Evolutionary conservation across 2,113 vertebrate species (phyloP).

Genomic region (Coptodon bakossiorum): DNA sequence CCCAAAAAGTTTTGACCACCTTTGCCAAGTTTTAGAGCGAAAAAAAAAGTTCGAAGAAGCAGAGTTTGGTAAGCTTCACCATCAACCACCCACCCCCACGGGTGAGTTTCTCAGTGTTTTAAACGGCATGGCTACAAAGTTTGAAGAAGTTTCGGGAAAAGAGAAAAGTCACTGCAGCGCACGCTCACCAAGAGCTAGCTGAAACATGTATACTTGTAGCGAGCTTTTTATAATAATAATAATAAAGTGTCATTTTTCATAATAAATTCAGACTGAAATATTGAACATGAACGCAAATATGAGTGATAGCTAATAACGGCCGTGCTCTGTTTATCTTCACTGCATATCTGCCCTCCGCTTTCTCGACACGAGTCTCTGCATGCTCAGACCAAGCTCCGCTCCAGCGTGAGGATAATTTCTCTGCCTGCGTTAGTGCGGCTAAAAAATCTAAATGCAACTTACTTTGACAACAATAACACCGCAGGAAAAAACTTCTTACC

Average conservation of each 20-base stretch:
- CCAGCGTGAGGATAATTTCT: not conserved
- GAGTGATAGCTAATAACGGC: not conserved
- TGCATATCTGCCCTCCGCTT: conserved; percentile 34
- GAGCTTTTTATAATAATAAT: not conserved
- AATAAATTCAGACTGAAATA: not conserved
- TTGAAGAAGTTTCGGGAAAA: not conserved
- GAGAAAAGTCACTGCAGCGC: not conserved
- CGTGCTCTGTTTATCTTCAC: conserved; percentile 41
- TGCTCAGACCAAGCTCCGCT: conserved; percentile 22
- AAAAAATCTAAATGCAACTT: not conserved
- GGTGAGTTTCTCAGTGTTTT: not conserved
- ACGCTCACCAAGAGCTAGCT: not conserved
- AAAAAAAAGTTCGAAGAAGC: not conserved
- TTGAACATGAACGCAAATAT: not conserved
- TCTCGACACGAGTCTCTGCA: conserved; percentile 60
- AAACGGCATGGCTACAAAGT: not conserved
- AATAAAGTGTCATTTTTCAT: not conserved
- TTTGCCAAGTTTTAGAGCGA: not conserved
- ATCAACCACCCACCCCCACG: not conserved
- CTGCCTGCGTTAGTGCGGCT: not conserved
- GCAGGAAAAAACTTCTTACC: conserved; percentile 46
- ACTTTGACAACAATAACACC: not conserved
- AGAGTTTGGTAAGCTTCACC: not conserved
- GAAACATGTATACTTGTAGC: not conserved
- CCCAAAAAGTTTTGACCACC: conserved; percentile 9